A percentile compares a stretch with the other conserved stretches of the same genome.
Evolutionary conservation across 2,797 vertebrate species (phyloP).

Genomic region (Sylvilagus floridanus): DNA sequence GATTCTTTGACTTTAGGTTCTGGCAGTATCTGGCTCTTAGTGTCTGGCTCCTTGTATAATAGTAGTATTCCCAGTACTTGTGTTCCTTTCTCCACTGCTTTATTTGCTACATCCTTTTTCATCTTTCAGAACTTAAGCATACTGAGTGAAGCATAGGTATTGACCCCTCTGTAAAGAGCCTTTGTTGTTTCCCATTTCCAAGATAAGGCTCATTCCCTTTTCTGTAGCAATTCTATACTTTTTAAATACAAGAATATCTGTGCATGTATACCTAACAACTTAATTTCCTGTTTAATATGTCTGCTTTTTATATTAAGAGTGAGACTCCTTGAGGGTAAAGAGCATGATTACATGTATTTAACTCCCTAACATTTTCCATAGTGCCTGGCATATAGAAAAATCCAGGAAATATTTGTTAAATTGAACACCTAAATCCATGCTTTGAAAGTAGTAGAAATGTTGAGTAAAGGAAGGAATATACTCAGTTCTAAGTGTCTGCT

Average conservation of each 20-base stretch:
- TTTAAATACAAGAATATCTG: not conserved
- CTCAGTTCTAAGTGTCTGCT: not conserved
- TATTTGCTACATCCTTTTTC: not conserved
- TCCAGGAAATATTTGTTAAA: constrained; percentile 18
- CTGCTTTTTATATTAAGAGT: not conserved
- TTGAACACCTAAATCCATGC: not conserved
- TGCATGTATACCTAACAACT: not conserved
- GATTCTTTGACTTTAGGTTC: not conserved
- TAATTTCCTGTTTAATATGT: not conserved
- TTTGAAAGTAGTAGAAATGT: not conserved
- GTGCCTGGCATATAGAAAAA: not conserved
- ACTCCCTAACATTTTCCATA: not conserved
- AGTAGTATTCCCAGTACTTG: not conserved
- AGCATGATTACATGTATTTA: not conserved
- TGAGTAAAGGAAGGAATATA: not conserved
- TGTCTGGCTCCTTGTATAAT: not conserved
- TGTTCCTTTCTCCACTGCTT: not conserved
- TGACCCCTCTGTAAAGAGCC: not conserved
- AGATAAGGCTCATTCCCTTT: not conserved
- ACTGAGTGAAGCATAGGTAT: not conserved
- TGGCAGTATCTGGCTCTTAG: not conserved
- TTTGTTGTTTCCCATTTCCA: not conserved
- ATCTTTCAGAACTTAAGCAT: not conserved
- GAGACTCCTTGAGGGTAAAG: not conserved
- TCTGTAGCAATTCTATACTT: not conserved